Base-by-base conservation (phyloP, 2,113 vertebrate genomes). In the Pholis gunnellus region DNA sequence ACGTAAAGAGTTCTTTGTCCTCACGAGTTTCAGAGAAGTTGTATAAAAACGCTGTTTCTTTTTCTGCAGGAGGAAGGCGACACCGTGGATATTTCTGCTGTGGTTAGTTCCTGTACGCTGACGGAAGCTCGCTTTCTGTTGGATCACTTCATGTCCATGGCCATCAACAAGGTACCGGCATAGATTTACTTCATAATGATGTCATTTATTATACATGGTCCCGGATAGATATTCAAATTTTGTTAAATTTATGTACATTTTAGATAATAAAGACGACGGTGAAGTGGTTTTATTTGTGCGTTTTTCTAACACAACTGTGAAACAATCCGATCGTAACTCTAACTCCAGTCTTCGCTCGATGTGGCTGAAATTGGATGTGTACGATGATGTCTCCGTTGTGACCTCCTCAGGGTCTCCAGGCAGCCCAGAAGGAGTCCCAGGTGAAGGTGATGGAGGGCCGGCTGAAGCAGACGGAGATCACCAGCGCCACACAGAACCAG, bases 391-490 rank as follows among this genome's bases (percentile, higher is more conserved):
- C 54, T 14, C 1, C 2, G 54, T 14, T 27, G 17, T 50, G 36
- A 40, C 34, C 9, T 57, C 13, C 60, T 10, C 82, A 99, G 98
- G 98, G 98, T 87, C 96, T 99, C 40, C 98, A 97, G 92, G 97
- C 97, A 20, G 97, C 98, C 57, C 98, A 99, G 94, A 97, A 96
- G 81, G 98, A 99, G 89, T 97, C 97, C 79, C 98, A 99, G 94
- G 97, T 99, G 93, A 99, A 99, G 95, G 96, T 99, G 92, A 96
- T 99, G 85, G 98, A 99, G 94, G 98, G 98, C 54, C 94, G 97
- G 13, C 96, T 99, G 83, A 99, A 98, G 81, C 98, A 99, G 94
- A 99, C 96, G 0, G 97, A 99, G 93, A 98, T 99, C 80, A 99
- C 98, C 84, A 99, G 97, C 64, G 96, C 97, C 85, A 99, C 98